Evolutionary conservation across 2,888 invertebrate species (phyloP), one percentile per base, ranked within the genome.

Genomic region (Microctonus hyperodae): DNA sequence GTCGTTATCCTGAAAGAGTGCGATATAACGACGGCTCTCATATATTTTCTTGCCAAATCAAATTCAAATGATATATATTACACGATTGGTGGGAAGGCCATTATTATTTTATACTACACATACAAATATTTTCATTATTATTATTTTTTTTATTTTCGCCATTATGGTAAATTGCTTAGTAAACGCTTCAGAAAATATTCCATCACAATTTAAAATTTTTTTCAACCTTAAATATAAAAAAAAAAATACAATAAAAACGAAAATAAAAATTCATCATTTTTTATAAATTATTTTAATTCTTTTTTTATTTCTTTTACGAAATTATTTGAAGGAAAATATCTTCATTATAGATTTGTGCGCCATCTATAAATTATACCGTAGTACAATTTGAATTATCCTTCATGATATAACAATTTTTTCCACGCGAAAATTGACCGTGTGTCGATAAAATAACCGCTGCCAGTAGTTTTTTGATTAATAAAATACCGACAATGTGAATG

Each of bases 1-100:
- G 68, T 77, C 79, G 75, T 79, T 79, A 76, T 67, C 68, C n/a
- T n/a, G n/a, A n/a, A n/a, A n/a, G n/a, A n/a, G n/a, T n/a, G 69
- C 67, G 68, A 70, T 70, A 72, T 76, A 75, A 76, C 71, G 75
- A 76, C 66, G 70, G 68, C 60, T 64, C 57, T 68, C 57, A 56
- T 69, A 63, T 58, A 63, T 65, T 71, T 66, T 67, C 58, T 64
- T 64, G 35, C 48, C 44, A 56, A 48, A 16, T 57, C 25, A 67
- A 70, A 70, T 72, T 71, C 67, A 66, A 71, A 69, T 71, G n/a
- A 44, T 44, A 67, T 57, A 64, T 64, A 70, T 70, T 69, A 70
- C 62, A 22, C 50, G 23, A 62, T 66, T n/a, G 57, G 33, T 48
- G 50, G n/a, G 25, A 33, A 35, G 56, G 50, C 62, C 66, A 67